Percentiles rank a stretch among this genome's conserved stretches.
These are phyloP conservation scores for Melipona beecheii DNA, from an alignment of 2,888 invertebrate genomes.

Conservation along the genomic window DNA sequence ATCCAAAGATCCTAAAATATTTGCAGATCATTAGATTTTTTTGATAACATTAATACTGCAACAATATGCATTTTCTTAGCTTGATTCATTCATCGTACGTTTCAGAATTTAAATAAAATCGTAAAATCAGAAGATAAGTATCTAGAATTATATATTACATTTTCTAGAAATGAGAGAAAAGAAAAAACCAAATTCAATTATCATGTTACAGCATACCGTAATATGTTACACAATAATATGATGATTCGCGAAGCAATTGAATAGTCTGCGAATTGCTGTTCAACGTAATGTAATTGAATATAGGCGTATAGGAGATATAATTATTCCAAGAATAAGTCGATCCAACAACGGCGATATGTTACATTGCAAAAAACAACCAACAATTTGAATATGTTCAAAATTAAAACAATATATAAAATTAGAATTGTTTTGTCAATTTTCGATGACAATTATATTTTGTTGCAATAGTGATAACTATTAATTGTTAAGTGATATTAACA, in stretches of 20 bases:
- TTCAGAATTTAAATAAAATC: too few species aligned
- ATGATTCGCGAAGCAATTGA: conserved; percentile 23
- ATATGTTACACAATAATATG: conserved; percentile 35
- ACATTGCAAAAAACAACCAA: not conserved
- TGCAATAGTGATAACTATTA: too few species aligned
- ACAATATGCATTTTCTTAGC: conserved; percentile 34
- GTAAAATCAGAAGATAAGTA: too few species aligned
- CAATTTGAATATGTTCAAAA: not conserved
- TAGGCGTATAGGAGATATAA: not conserved
- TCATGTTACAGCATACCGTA: not conserved
- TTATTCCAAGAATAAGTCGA: not conserved
- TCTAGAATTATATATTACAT: conserved; percentile 29
- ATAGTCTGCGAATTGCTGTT: not conserved
- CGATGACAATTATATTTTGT: not conserved
- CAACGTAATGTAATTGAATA: conserved; percentile 15
- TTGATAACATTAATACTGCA: conserved; percentile 14
- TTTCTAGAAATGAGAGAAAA: conserved; percentile 45
- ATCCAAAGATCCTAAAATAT: conserved; percentile 41
- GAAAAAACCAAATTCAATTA: conserved; percentile 6
- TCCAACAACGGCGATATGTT: not conserved
- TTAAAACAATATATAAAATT: not conserved
- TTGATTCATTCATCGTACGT: too few species aligned
- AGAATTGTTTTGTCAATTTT: not conserved
- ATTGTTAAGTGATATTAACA: too few species aligned
- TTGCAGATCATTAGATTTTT: conserved; percentile 26